These are phyloP conservation scores for Scelioninae gen. 1 DNA, from an alignment of 2,888 invertebrate species.

Conservation along the genomic window DNA sequence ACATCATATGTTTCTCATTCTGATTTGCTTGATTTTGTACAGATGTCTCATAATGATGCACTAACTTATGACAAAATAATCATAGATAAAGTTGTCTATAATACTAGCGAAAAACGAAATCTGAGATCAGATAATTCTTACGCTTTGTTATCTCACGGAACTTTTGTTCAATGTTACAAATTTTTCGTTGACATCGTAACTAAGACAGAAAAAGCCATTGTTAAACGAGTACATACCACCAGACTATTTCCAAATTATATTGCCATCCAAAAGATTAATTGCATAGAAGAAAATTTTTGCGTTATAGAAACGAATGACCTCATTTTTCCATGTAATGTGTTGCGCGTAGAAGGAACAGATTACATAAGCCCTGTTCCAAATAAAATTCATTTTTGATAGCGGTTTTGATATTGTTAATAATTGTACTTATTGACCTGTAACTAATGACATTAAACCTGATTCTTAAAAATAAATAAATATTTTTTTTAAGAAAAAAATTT, in stretches of 20 bases:
- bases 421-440: too few relatives aligned
- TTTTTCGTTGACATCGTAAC: slow-evolving; percentile 22
- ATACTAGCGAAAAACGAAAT: slow-evolving; percentile 9
- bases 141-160: slow-evolving; percentile 22
- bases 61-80: slow-evolving; percentile 34
- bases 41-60: slow-evolving; percentile 17
- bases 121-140: slow-evolving; percentile 25
- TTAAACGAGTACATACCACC: slow-evolving; percentile 11
- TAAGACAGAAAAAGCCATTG: slow-evolving; percentile 21
- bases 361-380: slow-evolving; percentile 26
- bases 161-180: slow-evolving; percentile 18
- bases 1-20: slow-evolving; percentile 27
- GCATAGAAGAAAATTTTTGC: neutral
- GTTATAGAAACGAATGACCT: slow-evolving; percentile 20
- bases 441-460: too few relatives aligned
- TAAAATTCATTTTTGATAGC: neutral
- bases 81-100: slow-evolving; percentile 29
- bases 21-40: neutral
- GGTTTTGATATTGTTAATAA: neutral
- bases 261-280: slow-evolving; percentile 1
- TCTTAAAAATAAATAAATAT: too few relatives aligned
- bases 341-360: neutral
- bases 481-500: too few relatives aligned
- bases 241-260: neutral
- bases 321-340: slow-evolving; percentile 18